Percentiles rank a stretch among this genome's conserved stretches.
Conservation (phyloP, 1,140 invertebrate species). For the Dryas iulia region DNA sequence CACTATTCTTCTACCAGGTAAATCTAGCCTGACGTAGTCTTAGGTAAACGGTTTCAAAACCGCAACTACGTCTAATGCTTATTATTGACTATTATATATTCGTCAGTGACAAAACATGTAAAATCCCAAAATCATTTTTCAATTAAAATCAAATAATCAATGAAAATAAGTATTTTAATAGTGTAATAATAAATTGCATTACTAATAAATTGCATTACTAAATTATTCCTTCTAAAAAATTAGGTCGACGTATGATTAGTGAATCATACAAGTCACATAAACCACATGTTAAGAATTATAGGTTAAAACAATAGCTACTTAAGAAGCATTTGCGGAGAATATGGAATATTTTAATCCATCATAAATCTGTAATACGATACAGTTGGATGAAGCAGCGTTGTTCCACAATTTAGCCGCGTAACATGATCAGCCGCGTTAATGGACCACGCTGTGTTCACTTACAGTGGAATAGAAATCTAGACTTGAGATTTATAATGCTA, state of each 20-base stretch:
- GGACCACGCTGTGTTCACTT: slow-evolving; percentile 43
- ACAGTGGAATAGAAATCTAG: slow-evolving; percentile 9
- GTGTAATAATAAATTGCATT: too few species aligned
- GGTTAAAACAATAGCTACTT: not conserved
- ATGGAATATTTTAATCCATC: slow-evolving; percentile 45
- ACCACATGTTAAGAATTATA: not conserved
- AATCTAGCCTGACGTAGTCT: too few species aligned
- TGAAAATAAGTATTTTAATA: too few species aligned
- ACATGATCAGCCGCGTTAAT: slow-evolving; percentile 58
- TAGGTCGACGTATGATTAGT: not conserved
- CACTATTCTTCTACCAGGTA: not conserved
- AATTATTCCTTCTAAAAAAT: too few species aligned
- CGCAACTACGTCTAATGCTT: not conserved
- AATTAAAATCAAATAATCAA: too few species aligned
- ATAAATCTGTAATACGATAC: slow-evolving; percentile 53
- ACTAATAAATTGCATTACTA: too few species aligned
- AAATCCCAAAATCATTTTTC: too few species aligned
- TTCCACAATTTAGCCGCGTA: slow-evolving; percentile 75
- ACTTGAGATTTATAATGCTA: slow-evolving; percentile 9
- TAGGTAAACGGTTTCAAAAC: too few species aligned
- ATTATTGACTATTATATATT: too few species aligned
- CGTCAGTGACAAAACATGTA: too few species aligned
- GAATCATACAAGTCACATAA: not conserved
- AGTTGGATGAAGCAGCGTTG: slow-evolving; percentile 59
- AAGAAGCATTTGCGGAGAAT: not conserved